phyloP scores from a whole-genome alignment of 1,140 invertebrate genomes.

The Palaemon carinicauda region DNA sequence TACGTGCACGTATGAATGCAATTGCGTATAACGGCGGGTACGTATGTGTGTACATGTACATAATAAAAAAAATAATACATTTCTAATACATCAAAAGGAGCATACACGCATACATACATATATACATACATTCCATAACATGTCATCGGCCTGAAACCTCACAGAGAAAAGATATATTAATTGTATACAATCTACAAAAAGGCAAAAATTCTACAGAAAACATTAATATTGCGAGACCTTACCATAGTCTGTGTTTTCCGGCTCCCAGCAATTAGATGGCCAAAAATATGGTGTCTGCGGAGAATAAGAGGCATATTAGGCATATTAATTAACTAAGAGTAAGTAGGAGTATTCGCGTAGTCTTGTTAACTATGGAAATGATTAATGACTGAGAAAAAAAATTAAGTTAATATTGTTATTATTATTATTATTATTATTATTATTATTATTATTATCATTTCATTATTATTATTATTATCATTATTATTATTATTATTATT shows the following conservation, averaged over 20 bases:
- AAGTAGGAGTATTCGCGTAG: too few relatives aligned
- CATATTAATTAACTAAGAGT: too few relatives aligned
- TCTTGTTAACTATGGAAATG: constrained; percentile 35
- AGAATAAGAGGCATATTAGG: constrained; percentile 61
- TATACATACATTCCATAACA: neutral
- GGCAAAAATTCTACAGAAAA: neutral
- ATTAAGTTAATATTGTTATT: neutral
- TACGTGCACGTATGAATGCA: too few relatives aligned
- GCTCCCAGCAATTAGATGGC: constrained; percentile 99
- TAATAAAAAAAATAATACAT: neutral
- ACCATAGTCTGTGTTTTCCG: constrained; percentile 99
- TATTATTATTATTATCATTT: neutral
- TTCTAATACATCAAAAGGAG: neutral
- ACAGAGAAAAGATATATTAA: too few relatives aligned
- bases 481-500: too few relatives aligned
- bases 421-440: too few relatives aligned
- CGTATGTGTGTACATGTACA: neutral
- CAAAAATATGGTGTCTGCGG: constrained; percentile 98
- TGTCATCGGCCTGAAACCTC: too few relatives aligned
- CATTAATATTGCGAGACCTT: constrained; percentile 59
- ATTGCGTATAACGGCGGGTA: too few relatives aligned
- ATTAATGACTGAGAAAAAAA: constrained; percentile 36
- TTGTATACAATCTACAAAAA: neutral
- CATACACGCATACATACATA: neutral
- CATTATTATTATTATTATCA: too few relatives aligned